These are phyloP conservation scores for Lepidurus couesii DNA, from an alignment of 1,140 invertebrate species.

Conservation along the genomic window DNA sequence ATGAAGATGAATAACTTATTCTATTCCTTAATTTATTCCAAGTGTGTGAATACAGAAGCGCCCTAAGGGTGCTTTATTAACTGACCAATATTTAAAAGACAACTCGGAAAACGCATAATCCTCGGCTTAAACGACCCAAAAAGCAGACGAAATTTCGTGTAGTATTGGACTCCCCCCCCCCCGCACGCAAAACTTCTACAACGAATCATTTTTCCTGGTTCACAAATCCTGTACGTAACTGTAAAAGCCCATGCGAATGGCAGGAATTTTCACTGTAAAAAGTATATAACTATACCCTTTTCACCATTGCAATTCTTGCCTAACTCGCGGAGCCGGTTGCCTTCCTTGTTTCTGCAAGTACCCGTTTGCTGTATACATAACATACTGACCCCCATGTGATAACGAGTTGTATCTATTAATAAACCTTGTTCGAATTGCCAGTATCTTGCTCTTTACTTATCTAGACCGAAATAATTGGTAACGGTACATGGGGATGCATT, in stretches of 20 bases:
- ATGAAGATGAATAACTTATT: not conserved
- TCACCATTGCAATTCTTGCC: not conserved
- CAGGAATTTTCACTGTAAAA: not conserved
- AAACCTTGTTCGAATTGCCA: not conserved
- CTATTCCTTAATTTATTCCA: not conserved
- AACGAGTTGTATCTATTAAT: constrained; percentile 14
- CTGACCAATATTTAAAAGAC: not conserved
- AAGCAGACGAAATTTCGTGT: too few species aligned
- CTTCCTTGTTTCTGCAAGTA: not conserved
- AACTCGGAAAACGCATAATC: not conserved
- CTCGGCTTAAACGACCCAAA: not conserved
- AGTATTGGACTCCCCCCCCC: not conserved
- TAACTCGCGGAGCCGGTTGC: not conserved
- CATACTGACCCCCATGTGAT: constrained; percentile 21
- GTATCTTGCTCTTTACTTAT: not conserved
- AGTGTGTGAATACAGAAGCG: constrained; percentile 5
- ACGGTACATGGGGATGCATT: too few species aligned
- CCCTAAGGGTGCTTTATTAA: not conserved
- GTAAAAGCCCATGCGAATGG: not conserved
- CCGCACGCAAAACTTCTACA: not conserved
- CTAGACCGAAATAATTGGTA: too few species aligned
- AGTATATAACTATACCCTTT: not conserved
- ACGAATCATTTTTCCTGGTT: not conserved
- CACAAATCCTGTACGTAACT: not conserved
- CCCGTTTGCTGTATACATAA: not conserved